A percentile compares a stretch with the other conserved stretches of the same genome.
Conservation (phyloP, 2,797 vertebrate species). For the Notolabrus celidotus region DNA sequence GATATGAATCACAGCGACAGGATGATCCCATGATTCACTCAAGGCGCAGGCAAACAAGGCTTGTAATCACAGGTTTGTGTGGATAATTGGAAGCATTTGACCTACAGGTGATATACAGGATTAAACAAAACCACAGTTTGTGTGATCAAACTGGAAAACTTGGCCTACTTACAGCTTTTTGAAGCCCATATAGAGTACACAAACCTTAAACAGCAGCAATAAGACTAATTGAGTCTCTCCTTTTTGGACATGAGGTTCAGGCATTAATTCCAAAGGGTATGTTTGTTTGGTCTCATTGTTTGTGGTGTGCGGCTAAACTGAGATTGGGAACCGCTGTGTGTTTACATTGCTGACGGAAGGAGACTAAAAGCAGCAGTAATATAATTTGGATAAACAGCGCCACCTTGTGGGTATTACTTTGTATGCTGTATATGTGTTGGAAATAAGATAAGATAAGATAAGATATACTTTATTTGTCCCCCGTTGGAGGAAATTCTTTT, state of each 20-base stretch:
- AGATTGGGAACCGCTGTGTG: background rate
- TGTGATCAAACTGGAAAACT: background rate
- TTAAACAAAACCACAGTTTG: background rate
- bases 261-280: background rate
- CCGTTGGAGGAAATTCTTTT: too few species aligned
- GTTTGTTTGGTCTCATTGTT: background rate
- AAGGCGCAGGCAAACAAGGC: background rate
- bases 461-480: too few species aligned
- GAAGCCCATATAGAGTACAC: background rate
- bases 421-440: background rate
- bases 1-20: constrained; percentile 30
- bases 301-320: background rate
- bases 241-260: background rate
- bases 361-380: too few species aligned
- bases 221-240: background rate
- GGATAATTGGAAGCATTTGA: background rate
- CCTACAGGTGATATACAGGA: constrained; percentile 12
- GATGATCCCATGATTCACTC: constrained; percentile 25
- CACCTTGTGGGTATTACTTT: constrained; percentile 53
- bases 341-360: too few species aligned
- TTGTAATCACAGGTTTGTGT: constrained; percentile 1
- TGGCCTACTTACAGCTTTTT: background rate
- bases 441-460: too few species aligned
- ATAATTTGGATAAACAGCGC: constrained; percentile 38
- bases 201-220: background rate